Conservation (phyloP, 2,113 vertebrate species). For the Gila orcuttii region DNA sequence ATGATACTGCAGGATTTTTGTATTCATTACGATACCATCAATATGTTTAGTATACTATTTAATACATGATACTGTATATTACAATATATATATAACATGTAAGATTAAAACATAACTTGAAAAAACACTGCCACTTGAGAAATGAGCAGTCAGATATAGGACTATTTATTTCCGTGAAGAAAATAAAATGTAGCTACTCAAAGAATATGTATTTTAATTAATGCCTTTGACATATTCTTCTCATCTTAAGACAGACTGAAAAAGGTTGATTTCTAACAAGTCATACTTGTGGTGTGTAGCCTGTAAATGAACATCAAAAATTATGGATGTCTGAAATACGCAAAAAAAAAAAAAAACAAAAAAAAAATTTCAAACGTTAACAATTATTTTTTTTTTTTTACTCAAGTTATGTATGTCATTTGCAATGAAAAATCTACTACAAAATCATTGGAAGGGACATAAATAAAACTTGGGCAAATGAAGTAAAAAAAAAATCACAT, state of each 20-base stretch:
- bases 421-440: background rate
- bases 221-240: no score
- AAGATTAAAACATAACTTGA: background rate
- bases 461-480: conserved; percentile 73
- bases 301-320: background rate
- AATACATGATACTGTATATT: background rate
- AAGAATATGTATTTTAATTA: no score
- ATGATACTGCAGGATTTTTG: background rate
- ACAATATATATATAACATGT: background rate
- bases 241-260: no score
- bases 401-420: background rate
- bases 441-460: conserved; percentile 56
- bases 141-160: background rate
- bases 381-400: no score
- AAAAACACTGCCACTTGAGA: conserved; percentile 25
- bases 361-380: background rate
- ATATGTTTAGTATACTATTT: background rate
- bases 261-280: no score
- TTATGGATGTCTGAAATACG: background rate
- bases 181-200: background rate
- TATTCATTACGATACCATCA: background rate
- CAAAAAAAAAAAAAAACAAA: no score
- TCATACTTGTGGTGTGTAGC: no score
- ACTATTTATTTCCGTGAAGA: background rate
- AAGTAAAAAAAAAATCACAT: conserved; percentile 48